Base-by-base conservation (phyloP, 1,140 invertebrate genomes). In the Oreohelix idahoensis region DNA sequence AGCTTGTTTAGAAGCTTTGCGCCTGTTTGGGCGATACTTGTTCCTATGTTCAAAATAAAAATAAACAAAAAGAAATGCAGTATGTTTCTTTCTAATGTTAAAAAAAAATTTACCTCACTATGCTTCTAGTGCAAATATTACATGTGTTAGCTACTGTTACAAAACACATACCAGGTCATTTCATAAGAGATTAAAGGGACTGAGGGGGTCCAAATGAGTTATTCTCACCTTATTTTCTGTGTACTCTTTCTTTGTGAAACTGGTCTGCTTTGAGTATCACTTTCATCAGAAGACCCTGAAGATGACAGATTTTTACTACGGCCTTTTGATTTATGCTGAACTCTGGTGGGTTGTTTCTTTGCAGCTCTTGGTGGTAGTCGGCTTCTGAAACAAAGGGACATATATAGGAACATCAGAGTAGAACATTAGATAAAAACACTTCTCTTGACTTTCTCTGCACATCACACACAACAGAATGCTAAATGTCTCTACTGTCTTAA, bases 221-320 rank as follows among this genome's bases (percentile, higher is more conserved):
- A 35, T 32, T 2, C 51, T 66, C 84, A 92, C 91, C 90, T 98
- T 86, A 98, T 95, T 75, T 95, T 94, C 32, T 94, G 93, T 1
- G 95, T 95, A 79, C 94, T 86, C 15, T 86, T 86, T 58, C 88
- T 79, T 75, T 84, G 84, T 39, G 79, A 81, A 35, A 84, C 45
- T 17, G 84, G 85, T 86, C 87, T 87, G 66, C 78, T 81, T 26
- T 87, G 83, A 45, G 86, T 83, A 79, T 90, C 89, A 69, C 89
- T 88, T 81, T 87, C 87, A 45, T 88, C 87, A 32, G 86, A 88
- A 15, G 86, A 84, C 69, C 88, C 87, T n/a, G 87, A 89, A 26
- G 86, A 88, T 45, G 85, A 87, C 58, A 85, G 17, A n/a, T 83
- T 86, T 39, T 83, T 84, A 66, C 80, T 85, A n/a, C 75, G 69